Percentiles rank a stretch among this genome's conserved stretches.
These are phyloP conservation scores for Drosophila carrolli DNA, from an alignment of 1,140 invertebrate species.

Conservation along the genomic window DNA sequence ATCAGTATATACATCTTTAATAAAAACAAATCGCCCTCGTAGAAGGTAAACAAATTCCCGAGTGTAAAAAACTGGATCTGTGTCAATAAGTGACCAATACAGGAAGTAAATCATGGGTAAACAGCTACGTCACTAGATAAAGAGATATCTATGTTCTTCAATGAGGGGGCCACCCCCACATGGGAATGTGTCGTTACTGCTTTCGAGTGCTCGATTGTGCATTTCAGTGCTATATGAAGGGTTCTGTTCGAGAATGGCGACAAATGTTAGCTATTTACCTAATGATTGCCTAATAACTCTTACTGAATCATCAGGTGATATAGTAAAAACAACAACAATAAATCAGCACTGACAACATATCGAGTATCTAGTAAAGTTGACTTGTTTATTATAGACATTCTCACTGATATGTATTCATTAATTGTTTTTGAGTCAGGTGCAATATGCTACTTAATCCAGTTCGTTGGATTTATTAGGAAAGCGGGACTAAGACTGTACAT, in stretches of 20 bases:
- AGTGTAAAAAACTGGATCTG: constrained; percentile 19
- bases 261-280: constrained; percentile 32
- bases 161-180: not conserved
- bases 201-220: constrained; percentile 39
- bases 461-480: not conserved
- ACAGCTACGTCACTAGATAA: constrained; percentile 34
- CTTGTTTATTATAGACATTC: constrained; percentile 47
- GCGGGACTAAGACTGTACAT: constrained; percentile 2
- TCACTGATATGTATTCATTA: constrained; percentile 30
- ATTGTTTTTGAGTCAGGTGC: constrained; percentile 16
- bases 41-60: not conserved
- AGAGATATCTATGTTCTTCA: not conserved
- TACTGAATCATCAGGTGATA: constrained; percentile 40
- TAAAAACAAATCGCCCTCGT: not conserved
- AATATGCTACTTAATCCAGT: constrained; percentile 3
- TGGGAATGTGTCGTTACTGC: constrained; percentile 27
- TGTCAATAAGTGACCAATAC: constrained; percentile 17
- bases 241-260: constrained; percentile 14
- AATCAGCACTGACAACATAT: constrained; percentile 23
- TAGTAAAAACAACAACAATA: constrained; percentile 22
- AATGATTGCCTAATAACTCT: constrained; percentile 31
- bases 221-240: constrained; percentile 14
- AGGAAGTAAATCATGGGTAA: constrained; percentile 31
- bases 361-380: constrained; percentile 34
- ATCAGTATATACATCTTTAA: no score